Evolutionary conservation across 2,888 invertebrate genomes (phyloP).

Genomic region (Lamellibrachia columna): DNA sequence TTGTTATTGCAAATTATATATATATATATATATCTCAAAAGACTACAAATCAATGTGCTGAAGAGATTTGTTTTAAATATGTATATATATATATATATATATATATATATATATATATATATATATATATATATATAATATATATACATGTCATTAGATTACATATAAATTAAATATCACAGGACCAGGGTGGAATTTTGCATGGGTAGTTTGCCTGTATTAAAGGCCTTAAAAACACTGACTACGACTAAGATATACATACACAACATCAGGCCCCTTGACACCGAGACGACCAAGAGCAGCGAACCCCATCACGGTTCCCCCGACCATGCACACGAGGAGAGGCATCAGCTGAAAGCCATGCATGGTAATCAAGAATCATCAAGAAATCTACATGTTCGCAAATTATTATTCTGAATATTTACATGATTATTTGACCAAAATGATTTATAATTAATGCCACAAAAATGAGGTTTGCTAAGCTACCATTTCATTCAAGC

Average conservation of each 20-base stretch:
- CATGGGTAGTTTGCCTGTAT: background rate
- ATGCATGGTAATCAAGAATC: background rate
- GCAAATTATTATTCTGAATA: background rate
- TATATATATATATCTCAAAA: too few species aligned
- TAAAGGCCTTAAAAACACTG: background rate
- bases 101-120: too few species aligned
- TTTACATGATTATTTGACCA: background rate
- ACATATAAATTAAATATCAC: background rate
- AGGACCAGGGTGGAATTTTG: background rate
- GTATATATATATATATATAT: too few species aligned
- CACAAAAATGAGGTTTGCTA: background rate
- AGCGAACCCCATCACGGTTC: background rate
- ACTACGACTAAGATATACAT: background rate
- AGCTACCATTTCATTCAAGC: background rate
- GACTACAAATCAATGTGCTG: too few species aligned
- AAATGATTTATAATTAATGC: background rate
- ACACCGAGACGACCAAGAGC: background rate
- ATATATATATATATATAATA: too few species aligned
- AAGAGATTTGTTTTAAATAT: too few species aligned
- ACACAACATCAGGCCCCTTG: slow-evolving; percentile 9
- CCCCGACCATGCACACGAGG: background rate
- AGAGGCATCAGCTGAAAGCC: slow-evolving; percentile 11
- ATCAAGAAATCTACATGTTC: background rate
- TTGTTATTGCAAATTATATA: too few species aligned
- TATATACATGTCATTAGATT: too few species aligned